Evolutionary conservation across 2,113 vertebrate species (phyloP).

Genomic region (Callorhinus ursinus): DNA sequence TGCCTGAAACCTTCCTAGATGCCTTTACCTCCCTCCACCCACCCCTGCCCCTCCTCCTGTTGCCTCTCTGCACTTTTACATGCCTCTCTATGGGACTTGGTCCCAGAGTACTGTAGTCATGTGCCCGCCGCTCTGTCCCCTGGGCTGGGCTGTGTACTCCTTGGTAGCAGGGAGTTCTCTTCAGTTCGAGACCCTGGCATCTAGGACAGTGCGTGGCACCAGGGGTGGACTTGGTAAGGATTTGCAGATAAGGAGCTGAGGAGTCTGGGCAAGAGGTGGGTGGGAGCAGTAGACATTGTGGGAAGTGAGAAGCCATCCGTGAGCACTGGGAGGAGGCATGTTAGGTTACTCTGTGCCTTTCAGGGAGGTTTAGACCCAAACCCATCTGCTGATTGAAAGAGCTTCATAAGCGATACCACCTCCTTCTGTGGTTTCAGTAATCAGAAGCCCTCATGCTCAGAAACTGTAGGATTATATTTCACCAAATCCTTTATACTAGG

Average conservation of each 20-base stretch:
- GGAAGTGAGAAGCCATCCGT: neutral
- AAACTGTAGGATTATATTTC: neutral
- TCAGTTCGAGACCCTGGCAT: fast-evolving
- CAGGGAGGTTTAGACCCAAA: neutral
- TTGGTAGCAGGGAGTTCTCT: neutral
- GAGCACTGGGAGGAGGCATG: fast-evolving
- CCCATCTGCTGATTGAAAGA: neutral
- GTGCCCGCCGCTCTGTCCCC: neutral
- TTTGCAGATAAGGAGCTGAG: neutral
- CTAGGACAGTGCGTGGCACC: neutral
- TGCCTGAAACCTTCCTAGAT: neutral
- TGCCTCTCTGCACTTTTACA: neutral
- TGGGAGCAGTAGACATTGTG: neutral
- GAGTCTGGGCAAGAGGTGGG: neutral
- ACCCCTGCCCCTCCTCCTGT: neutral
- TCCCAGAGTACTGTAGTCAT: neutral
- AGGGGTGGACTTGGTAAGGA: neutral
- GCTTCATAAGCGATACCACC: neutral
- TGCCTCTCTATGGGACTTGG: neutral
- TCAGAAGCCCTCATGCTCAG: neutral
- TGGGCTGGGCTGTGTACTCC: neutral
- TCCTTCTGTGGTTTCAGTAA: neutral
- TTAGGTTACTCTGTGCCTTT: neutral
- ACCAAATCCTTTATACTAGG: neutral
- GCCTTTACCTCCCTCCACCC: too few species aligned